Evolutionary conservation across 2,888 invertebrate genomes (phyloP).

Genomic region (Lacanobia oleracea): DNA sequence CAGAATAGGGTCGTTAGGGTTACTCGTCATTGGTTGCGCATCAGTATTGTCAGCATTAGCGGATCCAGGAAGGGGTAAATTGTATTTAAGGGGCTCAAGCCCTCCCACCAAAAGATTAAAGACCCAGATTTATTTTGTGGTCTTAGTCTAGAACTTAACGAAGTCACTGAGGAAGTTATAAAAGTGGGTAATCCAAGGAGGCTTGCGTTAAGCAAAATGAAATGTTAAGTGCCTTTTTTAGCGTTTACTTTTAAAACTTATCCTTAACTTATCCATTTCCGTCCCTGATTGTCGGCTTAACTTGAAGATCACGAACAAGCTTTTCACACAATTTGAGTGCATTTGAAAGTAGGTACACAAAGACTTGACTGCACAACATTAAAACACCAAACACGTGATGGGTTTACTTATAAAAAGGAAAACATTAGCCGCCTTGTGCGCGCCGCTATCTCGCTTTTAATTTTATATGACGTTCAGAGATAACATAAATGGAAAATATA

Average conservation of each 20-base stretch:
- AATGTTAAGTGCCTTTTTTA: no score
- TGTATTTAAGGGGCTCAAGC: no score
- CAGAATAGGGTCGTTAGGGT: constrained; percentile 21
- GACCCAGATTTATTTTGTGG: no score
- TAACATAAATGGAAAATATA: constrained; percentile 60
- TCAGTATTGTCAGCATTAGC: constrained; percentile 14
- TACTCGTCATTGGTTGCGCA: constrained; percentile 27
- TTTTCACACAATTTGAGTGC: constrained; percentile 55
- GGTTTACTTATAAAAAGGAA: constrained; percentile 58
- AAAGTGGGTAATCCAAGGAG: no score
- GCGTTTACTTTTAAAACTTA: no score
- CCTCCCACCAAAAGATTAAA: no score
- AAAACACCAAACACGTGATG: constrained; percentile 61
- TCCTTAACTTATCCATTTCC: no score
- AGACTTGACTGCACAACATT: constrained; percentile 38
- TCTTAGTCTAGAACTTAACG: no score
- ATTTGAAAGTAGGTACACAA: constrained; percentile 41
- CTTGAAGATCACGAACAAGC: constrained; percentile 47
- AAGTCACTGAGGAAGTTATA: no score
- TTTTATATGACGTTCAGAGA: constrained; percentile 65
- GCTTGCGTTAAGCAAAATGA: no score
- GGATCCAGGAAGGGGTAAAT: no score
- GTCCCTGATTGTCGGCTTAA: constrained; percentile 26
- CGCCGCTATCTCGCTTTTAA: constrained; percentile 66
- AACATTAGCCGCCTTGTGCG: constrained; percentile 56